A percentile compares a stretch with the other conserved stretches of the same genome.
Evolutionary conservation across 2,797 vertebrate species (phyloP).

Genomic region (Momotus momota): DNA sequence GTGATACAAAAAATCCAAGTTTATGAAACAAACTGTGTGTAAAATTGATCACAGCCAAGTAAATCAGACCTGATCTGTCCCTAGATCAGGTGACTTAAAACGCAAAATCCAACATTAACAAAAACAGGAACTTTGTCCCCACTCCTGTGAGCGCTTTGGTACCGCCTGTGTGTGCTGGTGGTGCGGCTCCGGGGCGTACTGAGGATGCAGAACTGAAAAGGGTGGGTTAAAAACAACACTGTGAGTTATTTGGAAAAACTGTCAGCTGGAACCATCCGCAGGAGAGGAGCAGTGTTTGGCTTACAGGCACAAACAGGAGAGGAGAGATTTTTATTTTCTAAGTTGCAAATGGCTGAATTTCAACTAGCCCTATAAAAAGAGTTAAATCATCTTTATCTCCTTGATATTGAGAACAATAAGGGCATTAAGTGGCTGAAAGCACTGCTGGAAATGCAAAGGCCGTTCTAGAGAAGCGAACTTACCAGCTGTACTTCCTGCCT

Average conservation of each 20-base stretch:
- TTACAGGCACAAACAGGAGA: neutral
- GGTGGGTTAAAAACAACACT: slow-evolving; percentile 40
- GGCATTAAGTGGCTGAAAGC: neutral
- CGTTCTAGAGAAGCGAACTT: neutral
- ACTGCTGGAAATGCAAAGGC: neutral
- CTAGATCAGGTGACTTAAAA: neutral
- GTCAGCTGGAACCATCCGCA: neutral
- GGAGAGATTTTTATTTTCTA: neutral
- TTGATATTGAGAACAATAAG: neutral
- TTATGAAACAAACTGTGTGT: neutral
- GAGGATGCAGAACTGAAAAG: neutral
- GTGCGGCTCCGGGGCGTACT: neutral
- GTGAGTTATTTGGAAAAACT: slow-evolving; percentile 27
- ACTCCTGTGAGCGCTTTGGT: neutral
- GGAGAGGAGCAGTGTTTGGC: neutral
- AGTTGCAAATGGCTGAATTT: neutral
- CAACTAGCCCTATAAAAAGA: neutral
- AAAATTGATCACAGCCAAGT: neutral
- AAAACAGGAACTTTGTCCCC: slow-evolving; percentile 35
- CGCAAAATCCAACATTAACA: neutral
- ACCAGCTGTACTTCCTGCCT: neutral
- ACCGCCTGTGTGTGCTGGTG: neutral
- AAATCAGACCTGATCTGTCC: neutral
- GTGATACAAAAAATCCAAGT: neutral
- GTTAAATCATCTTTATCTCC: neutral